Evolutionary conservation across 2,888 invertebrate genomes (phyloP).

Genomic region (Himalopsyche kuldschensis): DNA sequence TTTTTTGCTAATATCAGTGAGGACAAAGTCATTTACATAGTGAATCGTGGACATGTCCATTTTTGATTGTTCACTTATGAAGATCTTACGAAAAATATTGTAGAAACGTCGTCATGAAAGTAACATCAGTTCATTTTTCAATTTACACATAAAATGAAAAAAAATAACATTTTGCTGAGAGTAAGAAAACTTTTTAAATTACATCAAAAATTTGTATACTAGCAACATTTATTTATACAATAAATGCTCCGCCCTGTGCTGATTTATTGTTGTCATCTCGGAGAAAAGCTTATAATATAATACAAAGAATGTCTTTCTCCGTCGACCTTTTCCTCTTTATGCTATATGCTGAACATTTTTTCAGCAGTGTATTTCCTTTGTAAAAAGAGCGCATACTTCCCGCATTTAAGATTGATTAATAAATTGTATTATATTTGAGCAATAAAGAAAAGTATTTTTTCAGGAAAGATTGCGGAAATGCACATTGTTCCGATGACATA

Average conservation of each 20-base stretch:
- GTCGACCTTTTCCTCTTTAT: background rate
- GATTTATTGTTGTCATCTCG: slow-evolving; percentile 24
- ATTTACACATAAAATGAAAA: background rate
- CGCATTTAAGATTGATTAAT: slow-evolving; percentile 20
- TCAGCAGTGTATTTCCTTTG: background rate
- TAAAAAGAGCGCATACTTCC: slow-evolving; percentile 8
- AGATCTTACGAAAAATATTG: no score
- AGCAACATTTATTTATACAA: background rate
- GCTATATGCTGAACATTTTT: slow-evolving; percentile 1
- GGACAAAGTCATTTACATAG: no score
- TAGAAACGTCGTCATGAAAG: no score
- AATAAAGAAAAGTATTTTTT: background rate
- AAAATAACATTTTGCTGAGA: background rate
- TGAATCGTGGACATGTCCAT: no score
- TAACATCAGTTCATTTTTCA: background rate
- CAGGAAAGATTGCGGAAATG: background rate
- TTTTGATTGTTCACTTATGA: no score
- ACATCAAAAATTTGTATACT: background rate
- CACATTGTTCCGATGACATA: background rate
- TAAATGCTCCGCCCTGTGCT: background rate
- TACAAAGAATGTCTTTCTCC: slow-evolving; percentile 13
- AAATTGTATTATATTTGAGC: slow-evolving; percentile 9
- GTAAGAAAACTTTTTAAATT: background rate
- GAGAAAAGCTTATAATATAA: slow-evolving; percentile 6
- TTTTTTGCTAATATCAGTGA: no score